Conservation (phyloP, 2,797 vertebrate genomes). For the Psittacula derbiana region DNA sequence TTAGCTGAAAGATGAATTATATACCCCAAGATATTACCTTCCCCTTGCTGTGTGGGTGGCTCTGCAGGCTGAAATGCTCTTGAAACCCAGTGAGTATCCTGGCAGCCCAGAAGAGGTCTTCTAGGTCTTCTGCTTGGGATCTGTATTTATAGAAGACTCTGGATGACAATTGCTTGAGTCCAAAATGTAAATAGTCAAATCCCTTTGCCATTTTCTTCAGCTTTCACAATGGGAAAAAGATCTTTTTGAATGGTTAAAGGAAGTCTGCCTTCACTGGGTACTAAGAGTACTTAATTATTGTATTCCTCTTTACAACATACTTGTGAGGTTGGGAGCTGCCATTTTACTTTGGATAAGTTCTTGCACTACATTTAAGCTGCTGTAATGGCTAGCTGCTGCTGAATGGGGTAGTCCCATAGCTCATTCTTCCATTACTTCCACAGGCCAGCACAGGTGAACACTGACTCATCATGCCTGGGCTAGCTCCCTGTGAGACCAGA, state of each 20-base stretch:
- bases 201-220: neutral
- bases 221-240: neutral
- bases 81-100: neutral
- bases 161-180: neutral
- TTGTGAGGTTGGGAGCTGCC: neutral
- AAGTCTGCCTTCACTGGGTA: neutral
- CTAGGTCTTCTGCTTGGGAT: neutral
- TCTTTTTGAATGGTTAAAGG: neutral
- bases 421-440: neutral
- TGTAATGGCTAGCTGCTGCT: neutral
- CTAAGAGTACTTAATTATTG: neutral
- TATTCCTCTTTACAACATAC: neutral
- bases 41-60: neutral
- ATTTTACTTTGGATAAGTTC: neutral
- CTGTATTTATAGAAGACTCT: neutral
- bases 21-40: neutral
- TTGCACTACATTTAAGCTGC: neutral
- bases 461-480: slow-evolving; percentile 11
- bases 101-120: neutral
- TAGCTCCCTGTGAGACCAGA: neutral
- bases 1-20: neutral
- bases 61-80: neutral
- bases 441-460: neutral
- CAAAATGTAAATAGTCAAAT: neutral
- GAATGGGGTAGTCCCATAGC: neutral